These are phyloP conservation scores for Acleris laterana DNA, from an alignment of 2,888 invertebrate species.

Conservation along the genomic window DNA sequence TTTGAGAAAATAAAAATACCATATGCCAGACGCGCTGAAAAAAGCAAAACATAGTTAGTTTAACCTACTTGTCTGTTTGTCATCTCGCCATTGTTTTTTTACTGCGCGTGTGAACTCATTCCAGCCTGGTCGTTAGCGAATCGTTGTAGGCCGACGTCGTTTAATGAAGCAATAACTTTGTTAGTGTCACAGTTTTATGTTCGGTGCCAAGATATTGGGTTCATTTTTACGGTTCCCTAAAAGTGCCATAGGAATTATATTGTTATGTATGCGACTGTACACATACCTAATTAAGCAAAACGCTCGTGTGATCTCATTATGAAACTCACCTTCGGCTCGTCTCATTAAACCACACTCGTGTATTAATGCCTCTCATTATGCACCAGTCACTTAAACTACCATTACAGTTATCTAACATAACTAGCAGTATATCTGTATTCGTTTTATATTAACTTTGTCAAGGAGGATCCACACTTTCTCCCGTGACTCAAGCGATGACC, in stretches of 20 bases:
- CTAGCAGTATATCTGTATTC: neutral
- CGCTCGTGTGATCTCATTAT: no score
- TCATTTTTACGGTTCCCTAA: neutral
- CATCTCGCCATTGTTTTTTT: neutral
- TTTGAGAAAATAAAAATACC: no score
- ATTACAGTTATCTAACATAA: neutral
- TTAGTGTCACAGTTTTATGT: neutral
- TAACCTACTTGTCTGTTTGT: neutral
- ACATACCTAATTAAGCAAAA: no score
- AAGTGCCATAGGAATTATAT: no score
- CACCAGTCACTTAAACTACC: no score
- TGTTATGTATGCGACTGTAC: no score
- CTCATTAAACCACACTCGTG: no score
- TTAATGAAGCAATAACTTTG: neutral
- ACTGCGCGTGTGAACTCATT: constrained; percentile 13
- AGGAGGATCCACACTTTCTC: constrained; percentile 22
- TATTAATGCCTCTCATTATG: no score
- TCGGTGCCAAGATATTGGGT: neutral
- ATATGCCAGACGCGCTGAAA: no score
- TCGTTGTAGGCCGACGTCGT: constrained; percentile 5
- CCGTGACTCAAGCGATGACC: constrained; percentile 16
- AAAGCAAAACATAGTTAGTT: no score
- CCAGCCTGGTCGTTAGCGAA: neutral
- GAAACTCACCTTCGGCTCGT: no score
- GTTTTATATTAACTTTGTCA: neutral